phyloP scores from a whole-genome alignment of 1,140 invertebrate genomes.

The Apis laboriosa region DNA sequence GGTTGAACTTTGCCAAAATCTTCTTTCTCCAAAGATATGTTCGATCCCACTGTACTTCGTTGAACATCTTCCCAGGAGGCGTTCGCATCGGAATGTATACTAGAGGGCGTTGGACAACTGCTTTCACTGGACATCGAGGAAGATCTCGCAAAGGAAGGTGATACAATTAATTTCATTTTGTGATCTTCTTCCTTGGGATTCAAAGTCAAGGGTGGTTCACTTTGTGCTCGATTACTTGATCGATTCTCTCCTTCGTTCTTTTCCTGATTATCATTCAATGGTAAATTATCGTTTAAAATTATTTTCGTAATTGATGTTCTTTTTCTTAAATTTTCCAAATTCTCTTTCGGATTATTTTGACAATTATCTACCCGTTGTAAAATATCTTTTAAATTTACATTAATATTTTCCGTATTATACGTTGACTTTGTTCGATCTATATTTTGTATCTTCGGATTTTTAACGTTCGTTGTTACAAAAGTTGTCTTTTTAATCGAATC shows the following conservation, averaged over 20 bases:
- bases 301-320: constrained; percentile 75
- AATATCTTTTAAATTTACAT: constrained; percentile 74
- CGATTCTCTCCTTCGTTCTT: constrained; percentile 59
- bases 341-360: constrained; percentile 70
- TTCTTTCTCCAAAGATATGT: constrained; percentile 66
- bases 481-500: constrained; percentile 26
- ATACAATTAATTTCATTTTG: constrained; percentile 59
- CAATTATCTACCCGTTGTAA: constrained; percentile 70
- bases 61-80: constrained; percentile 75
- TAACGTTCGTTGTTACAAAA: constrained; percentile 14
- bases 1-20: constrained; percentile 47
- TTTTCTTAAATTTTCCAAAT: constrained; percentile 76
- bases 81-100: constrained; percentile 69
- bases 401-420: constrained; percentile 11
- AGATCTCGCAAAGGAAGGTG: constrained; percentile 70
- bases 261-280: constrained; percentile 70
- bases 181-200: constrained; percentile 50
- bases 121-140: constrained; percentile 73
- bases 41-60: constrained; percentile 54
- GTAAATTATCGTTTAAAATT: constrained; percentile 69
- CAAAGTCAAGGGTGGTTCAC: constrained; percentile 46
- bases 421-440: constrained; percentile 19
- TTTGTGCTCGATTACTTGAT: constrained; percentile 44
- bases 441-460: constrained; percentile 33
- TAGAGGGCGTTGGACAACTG: constrained; percentile 70